phyloP scores from a whole-genome alignment of 1,140 invertebrate species.

The Diorhabda carinulata region DNA sequence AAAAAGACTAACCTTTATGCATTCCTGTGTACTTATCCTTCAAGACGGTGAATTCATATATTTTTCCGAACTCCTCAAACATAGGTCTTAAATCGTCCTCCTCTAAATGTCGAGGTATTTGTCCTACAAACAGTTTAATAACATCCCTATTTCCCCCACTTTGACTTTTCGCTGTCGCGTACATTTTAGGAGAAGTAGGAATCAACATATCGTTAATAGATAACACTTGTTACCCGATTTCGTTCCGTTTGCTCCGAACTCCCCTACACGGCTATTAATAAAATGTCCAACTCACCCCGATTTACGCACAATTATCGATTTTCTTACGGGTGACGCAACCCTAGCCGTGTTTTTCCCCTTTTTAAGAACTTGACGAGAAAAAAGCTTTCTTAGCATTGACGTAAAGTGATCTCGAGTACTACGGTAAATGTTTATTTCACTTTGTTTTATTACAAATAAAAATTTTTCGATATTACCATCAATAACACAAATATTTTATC shows the following conservation, averaged over 20 bases:
- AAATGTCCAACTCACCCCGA: neutral
- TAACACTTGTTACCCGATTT: neutral
- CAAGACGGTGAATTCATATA: conserved; percentile 89
- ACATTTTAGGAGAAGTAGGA: conserved; percentile 38
- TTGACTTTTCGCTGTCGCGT: conserved; percentile 24
- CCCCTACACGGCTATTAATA: neutral
- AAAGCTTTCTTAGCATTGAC: neutral
- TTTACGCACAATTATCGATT: conserved; percentile 17
- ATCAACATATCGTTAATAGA: conserved; percentile 39
- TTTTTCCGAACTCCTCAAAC: conserved; percentile 90
- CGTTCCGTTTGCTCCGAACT: neutral
- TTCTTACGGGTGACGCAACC: neutral
- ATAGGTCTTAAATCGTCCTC: conserved; percentile 85
- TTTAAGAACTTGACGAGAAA: neutral
- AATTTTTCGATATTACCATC: too few relatives aligned
- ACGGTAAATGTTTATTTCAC: neutral
- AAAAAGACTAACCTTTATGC: conserved; percentile 72
- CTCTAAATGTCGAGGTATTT: conserved; percentile 86
- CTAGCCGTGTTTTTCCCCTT: conserved; percentile 1
- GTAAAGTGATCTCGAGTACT: neutral
- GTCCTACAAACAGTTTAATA: conserved; percentile 87
- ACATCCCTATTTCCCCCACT: conserved; percentile 51
- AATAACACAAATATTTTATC: too few relatives aligned
- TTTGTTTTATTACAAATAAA: neutral
- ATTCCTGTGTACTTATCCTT: conserved; percentile 91